Conservation (phyloP, 92 coral and sea anemone species). For the Umimayanthus chanpuru region DNA sequence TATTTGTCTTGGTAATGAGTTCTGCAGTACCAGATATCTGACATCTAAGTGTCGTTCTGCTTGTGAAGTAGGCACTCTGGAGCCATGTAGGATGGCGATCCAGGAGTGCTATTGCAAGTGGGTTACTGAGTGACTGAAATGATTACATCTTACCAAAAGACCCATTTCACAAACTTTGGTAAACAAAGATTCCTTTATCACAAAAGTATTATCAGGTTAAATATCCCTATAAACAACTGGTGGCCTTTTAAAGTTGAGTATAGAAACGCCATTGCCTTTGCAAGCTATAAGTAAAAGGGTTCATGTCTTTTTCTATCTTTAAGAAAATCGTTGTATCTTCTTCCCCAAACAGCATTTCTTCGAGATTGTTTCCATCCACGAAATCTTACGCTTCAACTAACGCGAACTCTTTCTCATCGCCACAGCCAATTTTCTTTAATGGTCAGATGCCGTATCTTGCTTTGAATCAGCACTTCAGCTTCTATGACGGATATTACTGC, state of each 20-base stretch:
- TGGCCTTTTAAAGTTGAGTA: not conserved
- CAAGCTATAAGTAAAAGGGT: not conserved
- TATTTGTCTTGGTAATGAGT: no score
- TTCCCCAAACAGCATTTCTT: not conserved
- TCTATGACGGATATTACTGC: not conserved
- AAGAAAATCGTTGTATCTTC: no score
- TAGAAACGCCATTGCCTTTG: not conserved
- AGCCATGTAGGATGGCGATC: slow-evolving; percentile 63
- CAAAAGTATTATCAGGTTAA: slow-evolving; percentile 15
- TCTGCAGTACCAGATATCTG: no score
- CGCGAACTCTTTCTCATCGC: not conserved
- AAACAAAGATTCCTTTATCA: slow-evolving; percentile 5
- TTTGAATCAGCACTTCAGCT: not conserved
- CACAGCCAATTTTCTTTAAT: slow-evolving; percentile 10
- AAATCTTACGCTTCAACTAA: not conserved
- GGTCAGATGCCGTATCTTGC: slow-evolving; percentile 33
- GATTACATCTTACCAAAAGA: slow-evolving; percentile 15
- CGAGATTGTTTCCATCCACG: not conserved
- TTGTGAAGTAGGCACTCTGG: slow-evolving; percentile 58
- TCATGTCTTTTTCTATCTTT: no score
- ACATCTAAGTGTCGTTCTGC: not conserved
- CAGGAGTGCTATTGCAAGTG: slow-evolving; percentile 18
- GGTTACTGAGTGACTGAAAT: slow-evolving; percentile 24
- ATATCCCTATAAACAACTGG: not conserved
- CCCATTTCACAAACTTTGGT: slow-evolving; percentile 38